A percentile compares a stretch with the other conserved stretches of the same genome.
Conservation (phyloP, 23 tunicate species). For the Aplidium turbinatum region DNA sequence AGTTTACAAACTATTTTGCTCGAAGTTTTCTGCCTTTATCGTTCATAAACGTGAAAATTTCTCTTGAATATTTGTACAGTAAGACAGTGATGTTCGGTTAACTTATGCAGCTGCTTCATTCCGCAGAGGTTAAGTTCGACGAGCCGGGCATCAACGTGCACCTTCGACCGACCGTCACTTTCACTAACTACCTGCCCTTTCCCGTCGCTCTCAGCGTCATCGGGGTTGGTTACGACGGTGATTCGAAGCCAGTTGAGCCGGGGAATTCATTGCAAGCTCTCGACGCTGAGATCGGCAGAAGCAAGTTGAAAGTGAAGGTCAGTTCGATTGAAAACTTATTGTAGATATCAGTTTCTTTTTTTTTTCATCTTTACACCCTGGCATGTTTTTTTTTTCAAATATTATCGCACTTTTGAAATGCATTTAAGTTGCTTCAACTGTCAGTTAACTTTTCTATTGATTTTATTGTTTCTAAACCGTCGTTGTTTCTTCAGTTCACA, state of each 20-base stretch:
- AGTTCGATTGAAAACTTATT: not conserved
- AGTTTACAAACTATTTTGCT: too few relatives aligned
- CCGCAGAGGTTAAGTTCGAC: slow-evolving; percentile 1
- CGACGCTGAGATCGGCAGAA: slow-evolving; percentile 53
- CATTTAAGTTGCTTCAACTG: not conserved
- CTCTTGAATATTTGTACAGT: too few relatives aligned
- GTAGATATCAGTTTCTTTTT: not conserved
- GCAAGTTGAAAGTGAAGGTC: slow-evolving; percentile 44
- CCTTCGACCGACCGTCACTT: slow-evolving; percentile 44
- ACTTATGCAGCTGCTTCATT: not conserved
- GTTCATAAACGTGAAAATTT: too few relatives aligned
- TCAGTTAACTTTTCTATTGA: not conserved
- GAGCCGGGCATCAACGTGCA: slow-evolving; percentile 37
- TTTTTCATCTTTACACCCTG: not conserved
- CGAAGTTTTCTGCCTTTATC: too few relatives aligned
- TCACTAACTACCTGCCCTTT: slow-evolving; percentile 67
- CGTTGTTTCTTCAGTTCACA: slow-evolving; percentile 7
- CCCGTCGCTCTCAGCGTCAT: slow-evolving; percentile 11
- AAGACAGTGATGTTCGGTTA: not conserved
- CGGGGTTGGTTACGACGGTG: slow-evolving; percentile 22
- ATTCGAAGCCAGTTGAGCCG: slow-evolving; percentile 36
- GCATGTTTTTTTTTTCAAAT: too few relatives aligned
- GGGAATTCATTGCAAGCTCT: slow-evolving; percentile 40
- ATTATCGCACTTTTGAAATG: not conserved
- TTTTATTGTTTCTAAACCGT: not conserved